phyloP scores from a whole-genome alignment of 2,113 vertebrate species.

The Trichomycterus rosablanca region DNA sequence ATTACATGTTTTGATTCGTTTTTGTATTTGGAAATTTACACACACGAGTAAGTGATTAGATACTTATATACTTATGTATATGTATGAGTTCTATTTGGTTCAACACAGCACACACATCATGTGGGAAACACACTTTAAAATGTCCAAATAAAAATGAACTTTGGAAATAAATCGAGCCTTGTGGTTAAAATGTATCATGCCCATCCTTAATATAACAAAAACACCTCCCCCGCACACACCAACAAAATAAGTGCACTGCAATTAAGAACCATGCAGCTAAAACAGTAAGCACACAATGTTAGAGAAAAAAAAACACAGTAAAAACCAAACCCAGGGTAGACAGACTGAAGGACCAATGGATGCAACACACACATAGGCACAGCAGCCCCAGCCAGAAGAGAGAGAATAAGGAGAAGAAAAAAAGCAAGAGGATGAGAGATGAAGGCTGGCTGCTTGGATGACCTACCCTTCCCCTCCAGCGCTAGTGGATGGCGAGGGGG shows the following conservation, averaged over 20 bases:
- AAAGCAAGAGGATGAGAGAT: slow-evolving; percentile 45
- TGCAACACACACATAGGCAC: slow-evolving; percentile 47
- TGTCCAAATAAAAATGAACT: neutral
- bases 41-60: no score
- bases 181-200: slow-evolving; percentile 32
- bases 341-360: slow-evolving; percentile 47
- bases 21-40: no score
- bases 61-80: no score
- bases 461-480: slow-evolving; percentile 99
- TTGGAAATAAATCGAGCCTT: neutral
- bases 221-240: no score
- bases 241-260: neutral
- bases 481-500: slow-evolving; percentile 99
- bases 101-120: slow-evolving; percentile 7
- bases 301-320: slow-evolving; percentile 45
- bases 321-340: slow-evolving; percentile 40
- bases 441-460: slow-evolving; percentile 94
- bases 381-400: slow-evolving; percentile 52
- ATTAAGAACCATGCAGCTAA: slow-evolving; percentile 32
- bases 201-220: slow-evolving; percentile 6
- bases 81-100: no score
- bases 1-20: no score
- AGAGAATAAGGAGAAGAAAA: slow-evolving; percentile 3
- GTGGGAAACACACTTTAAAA: neutral
- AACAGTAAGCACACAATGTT: slow-evolving; percentile 32